Conservation (phyloP, 2,797 vertebrate species). For the Adelosebastes latens region DNA sequence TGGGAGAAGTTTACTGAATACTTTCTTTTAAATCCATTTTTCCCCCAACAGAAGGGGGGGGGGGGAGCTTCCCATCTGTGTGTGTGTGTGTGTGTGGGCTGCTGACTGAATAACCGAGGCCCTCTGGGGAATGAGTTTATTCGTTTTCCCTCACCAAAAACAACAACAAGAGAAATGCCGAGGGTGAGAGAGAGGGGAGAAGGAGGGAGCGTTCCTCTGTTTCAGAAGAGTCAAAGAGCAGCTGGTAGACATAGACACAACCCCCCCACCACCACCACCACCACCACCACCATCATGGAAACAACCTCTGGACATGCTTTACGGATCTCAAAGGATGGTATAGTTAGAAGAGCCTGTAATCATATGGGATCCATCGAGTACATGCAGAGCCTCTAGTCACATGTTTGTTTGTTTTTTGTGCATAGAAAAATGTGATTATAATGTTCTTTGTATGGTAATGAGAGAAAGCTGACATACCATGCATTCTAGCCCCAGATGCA, state of each 20-base stretch:
- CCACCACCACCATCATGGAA: background rate
- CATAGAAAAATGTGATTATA: conserved; percentile 19
- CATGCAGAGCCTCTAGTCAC: background rate
- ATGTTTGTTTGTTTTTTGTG: background rate
- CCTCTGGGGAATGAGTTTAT: conserved; percentile 59
- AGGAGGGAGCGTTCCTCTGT: conserved; percentile 13
- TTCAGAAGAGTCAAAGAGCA: conserved; percentile 64
- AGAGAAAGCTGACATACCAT: background rate
- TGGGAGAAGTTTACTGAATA: conserved; percentile 51
- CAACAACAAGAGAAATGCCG: conserved; percentile 48
- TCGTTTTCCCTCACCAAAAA: conserved; percentile 58
- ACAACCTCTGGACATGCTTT: conserved; percentile 46
- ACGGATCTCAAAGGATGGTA: conserved; percentile 42
- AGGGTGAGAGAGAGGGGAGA: conserved; percentile 25
- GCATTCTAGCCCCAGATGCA: background rate
- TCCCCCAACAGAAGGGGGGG: conserved; percentile 15
- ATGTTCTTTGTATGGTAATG: conserved; percentile 16
- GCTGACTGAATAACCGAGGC: conserved; percentile 57
- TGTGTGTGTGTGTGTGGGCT: conserved; percentile 52
- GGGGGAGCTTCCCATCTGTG: conserved; percentile 23
- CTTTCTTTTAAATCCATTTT: conserved; percentile 59
- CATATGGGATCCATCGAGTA: background rate
- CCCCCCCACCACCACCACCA: background rate
- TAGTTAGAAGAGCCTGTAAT: background rate
- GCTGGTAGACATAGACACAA: conserved; percentile 57